Percentiles rank a stretch among this genome's conserved stretches.
Evolutionary conservation across 2,113 vertebrate species (phyloP).

Genomic region (Choloepus hoffmanni): DNA sequence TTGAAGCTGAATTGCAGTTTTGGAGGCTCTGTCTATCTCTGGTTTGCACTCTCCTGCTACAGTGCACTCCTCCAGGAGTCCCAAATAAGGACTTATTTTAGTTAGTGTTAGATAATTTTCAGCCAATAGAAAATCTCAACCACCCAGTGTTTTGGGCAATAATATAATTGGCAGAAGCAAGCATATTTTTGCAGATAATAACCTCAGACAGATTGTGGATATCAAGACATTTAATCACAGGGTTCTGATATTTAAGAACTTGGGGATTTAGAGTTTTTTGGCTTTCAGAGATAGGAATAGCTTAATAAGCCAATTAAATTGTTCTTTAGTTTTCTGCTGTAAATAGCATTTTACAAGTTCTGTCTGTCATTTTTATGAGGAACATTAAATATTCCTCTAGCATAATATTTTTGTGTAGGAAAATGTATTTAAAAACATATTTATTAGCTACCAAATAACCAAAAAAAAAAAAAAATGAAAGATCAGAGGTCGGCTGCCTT

Average conservation of each 20-base stretch:
- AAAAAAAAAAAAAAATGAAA: not conserved
- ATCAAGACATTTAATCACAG: slow-evolving; percentile 63
- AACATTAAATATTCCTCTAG: slow-evolving; percentile 45
- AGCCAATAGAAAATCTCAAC: not conserved
- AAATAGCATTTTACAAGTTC: slow-evolving; percentile 70
- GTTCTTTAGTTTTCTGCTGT: slow-evolving; percentile 60
- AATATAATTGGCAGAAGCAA: slow-evolving; percentile 43
- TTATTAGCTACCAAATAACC: slow-evolving; percentile 58
- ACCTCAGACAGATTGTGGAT: slow-evolving; percentile 60
- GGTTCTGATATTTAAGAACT: slow-evolving; percentile 74
- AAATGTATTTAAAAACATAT: slow-evolving; percentile 56
- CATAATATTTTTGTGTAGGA: slow-evolving; percentile 45
- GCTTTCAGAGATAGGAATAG: slow-evolving; percentile 63
- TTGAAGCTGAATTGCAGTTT: not conserved
- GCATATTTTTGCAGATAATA: slow-evolving; percentile 44
- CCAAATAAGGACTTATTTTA: not conserved
- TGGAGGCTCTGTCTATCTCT: not conserved
- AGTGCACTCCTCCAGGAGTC: no score
- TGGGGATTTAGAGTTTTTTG: slow-evolving; percentile 48
- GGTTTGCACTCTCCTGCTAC: not conserved
- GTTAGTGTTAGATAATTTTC: not conserved
- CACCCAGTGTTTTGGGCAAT: not conserved
- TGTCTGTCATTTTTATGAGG: slow-evolving; percentile 54
- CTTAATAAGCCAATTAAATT: slow-evolving; percentile 67
- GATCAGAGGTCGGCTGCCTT: not conserved